A percentile compares a stretch with the other conserved stretches of the same genome.
Evolutionary conservation across 2,888 invertebrate species (phyloP).

Genomic region (Apeira syringaria): DNA sequence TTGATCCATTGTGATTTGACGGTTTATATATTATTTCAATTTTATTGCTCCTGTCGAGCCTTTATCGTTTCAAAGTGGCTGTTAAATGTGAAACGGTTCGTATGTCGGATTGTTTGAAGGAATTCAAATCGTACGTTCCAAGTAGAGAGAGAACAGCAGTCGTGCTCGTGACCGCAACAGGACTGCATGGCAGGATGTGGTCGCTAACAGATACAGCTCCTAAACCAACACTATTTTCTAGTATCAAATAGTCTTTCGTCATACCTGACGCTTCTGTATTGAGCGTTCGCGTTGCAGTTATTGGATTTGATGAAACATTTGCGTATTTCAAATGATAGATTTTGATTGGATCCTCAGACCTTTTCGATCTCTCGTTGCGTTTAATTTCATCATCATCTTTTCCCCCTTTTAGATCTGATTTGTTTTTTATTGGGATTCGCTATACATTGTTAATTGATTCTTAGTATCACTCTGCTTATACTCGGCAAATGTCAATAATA

Average conservation of each 20-base stretch:
- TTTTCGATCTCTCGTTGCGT: constrained; percentile 19
- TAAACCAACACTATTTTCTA: constrained; percentile 37
- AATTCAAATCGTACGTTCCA: constrained; percentile 29
- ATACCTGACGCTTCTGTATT: constrained; percentile 16
- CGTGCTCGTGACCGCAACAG: constrained; percentile 38
- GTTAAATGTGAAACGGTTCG: constrained; percentile 28
- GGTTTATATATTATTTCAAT: constrained; percentile 34
- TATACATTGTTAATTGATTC: constrained; percentile 12
- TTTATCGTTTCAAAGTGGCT: constrained; percentile 27
- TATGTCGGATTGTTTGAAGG: constrained; percentile 16
- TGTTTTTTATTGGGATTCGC: constrained; percentile 14
- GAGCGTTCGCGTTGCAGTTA: constrained; percentile 18
- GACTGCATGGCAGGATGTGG: constrained; percentile 48
- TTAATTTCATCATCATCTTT: constrained; percentile 16
- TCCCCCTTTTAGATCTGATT: constrained; percentile 15
- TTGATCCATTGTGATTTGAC: constrained; percentile 34
- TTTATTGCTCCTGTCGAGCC: constrained; percentile 29
- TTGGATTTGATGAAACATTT: constrained; percentile 21
- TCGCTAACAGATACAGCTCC: constrained; percentile 37
- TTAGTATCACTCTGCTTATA: background rate
- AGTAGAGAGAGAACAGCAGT: constrained; percentile 29
- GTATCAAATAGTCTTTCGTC: constrained; percentile 33
- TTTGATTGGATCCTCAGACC: constrained; percentile 21
- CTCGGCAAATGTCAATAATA: no score
- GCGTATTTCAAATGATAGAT: constrained; percentile 23